Conservation (phyloP, 2,797 vertebrate species). For the Dipus sagitta region DNA sequence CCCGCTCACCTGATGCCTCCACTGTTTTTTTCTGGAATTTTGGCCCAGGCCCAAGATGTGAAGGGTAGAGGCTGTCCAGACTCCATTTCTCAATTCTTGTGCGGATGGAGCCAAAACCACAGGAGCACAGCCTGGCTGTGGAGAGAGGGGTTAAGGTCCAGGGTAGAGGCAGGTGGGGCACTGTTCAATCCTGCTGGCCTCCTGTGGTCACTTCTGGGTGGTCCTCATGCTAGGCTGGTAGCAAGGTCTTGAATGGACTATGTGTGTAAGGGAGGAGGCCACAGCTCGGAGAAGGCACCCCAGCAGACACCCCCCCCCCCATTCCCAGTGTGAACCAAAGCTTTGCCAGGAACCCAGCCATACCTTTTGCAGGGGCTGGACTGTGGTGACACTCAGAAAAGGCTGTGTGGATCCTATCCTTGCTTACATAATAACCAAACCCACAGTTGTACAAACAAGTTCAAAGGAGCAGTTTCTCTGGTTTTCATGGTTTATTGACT, state of each 20-base stretch:
- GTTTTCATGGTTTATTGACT: background rate
- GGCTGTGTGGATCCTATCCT: background rate
- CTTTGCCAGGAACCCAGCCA: background rate
- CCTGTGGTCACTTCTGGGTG: background rate
- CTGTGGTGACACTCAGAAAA: accelerated
- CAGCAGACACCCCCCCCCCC: background rate
- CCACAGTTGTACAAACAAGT: background rate
- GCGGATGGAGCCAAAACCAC: background rate
- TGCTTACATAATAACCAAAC: background rate
- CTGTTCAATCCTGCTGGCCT: background rate
- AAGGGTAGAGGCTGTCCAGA: background rate
- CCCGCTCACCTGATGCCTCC: background rate
- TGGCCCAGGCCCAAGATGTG: background rate
- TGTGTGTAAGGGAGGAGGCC: too few relatives aligned
- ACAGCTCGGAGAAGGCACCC: too few relatives aligned
- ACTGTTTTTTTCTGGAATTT: background rate
- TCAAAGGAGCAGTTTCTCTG: background rate
- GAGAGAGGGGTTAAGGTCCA: background rate
- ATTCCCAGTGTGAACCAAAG: background rate
- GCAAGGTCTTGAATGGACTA: background rate
- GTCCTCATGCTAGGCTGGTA: background rate
- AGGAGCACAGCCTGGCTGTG: background rate
- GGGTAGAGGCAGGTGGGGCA: background rate
- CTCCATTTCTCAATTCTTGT: background rate
- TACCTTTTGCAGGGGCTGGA: background rate